Percentiles rank a stretch among this genome's conserved stretches.
Evolutionary conservation across 2,113 vertebrate genomes (phyloP).

Genomic region (Thryonomys swinderianus): DNA sequence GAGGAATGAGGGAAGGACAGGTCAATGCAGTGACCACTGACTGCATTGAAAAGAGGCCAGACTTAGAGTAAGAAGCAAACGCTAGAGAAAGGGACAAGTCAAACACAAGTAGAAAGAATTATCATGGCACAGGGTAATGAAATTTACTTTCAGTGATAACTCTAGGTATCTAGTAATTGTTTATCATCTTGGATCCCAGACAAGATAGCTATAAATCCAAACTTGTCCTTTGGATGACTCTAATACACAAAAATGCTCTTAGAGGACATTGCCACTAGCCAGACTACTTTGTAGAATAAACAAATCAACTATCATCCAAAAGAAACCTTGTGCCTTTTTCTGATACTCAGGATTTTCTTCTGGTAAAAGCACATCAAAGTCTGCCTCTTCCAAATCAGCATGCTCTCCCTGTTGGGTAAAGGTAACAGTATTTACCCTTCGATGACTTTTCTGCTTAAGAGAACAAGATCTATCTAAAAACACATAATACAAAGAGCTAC

Average conservation of each 20-base stretch:
- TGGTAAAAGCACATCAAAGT: not conserved
- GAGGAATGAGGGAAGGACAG: not conserved
- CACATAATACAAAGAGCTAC: not conserved
- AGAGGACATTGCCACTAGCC: not conserved
- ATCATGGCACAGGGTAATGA: not conserved
- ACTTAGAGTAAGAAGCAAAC: not conserved
- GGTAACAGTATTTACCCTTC: not conserved
- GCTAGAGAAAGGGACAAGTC: not conserved
- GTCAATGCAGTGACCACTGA: not conserved
- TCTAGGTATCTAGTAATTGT: not conserved
- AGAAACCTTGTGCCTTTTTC: not conserved
- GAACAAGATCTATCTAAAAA: not conserved
- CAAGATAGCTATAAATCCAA: not conserved
- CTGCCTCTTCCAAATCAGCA: not conserved
- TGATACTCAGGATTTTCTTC: not conserved
- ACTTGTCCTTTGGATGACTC: not conserved
- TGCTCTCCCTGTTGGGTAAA: not conserved
- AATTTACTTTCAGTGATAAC: not conserved
- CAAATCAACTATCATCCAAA: not conserved
- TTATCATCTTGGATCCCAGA: not conserved
- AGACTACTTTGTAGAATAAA: not conserved
- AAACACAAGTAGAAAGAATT: not conserved
- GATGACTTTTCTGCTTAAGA: too few relatives aligned
- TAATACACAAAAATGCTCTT: not conserved
- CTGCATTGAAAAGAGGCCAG: not conserved